A percentile compares a stretch with the other conserved stretches of the same genome.
Evolutionary conservation across 1,140 invertebrate species (phyloP).

Genomic region (Heliconius himera): DNA sequence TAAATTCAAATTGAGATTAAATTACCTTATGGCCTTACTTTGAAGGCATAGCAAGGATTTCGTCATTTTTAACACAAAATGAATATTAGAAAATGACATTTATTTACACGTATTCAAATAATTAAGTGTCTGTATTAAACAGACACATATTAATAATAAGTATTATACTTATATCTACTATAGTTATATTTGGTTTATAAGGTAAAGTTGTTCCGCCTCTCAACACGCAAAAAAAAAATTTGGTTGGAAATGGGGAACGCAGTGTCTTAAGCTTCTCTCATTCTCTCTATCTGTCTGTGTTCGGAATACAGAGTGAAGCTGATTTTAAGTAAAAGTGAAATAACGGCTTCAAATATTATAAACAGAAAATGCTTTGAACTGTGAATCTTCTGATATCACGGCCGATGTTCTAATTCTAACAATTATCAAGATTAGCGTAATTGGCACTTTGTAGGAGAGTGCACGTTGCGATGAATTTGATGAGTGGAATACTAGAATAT

Average conservation of each 20-base stretch:
- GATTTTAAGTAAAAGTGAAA: neutral
- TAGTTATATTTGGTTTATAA: too few relatives aligned
- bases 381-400: constrained; percentile 68
- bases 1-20: neutral
- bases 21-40: neutral
- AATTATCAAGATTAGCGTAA: constrained; percentile 65
- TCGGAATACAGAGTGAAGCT: too few relatives aligned
- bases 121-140: too few relatives aligned
- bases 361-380: constrained; percentile 48
- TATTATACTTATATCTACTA: too few relatives aligned
- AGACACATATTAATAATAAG: too few relatives aligned
- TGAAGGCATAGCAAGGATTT: neutral
- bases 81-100: too few relatives aligned
- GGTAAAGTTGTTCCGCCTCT: too few relatives aligned
- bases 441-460: constrained; percentile 21
- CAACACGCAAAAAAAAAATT: too few relatives aligned
- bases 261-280: too few relatives aligned
- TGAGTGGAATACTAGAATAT: neutral
- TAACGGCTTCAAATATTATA: neutral
- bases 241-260: too few relatives aligned
- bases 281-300: too few relatives aligned
- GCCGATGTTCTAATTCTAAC: constrained; percentile 53
- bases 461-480: neutral
- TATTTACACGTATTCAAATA: too few relatives aligned
- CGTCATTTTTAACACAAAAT: neutral